phyloP scores from a whole-genome alignment of 2,797 vertebrate genomes.

The Buphagus erythrorhynchus region DNA sequence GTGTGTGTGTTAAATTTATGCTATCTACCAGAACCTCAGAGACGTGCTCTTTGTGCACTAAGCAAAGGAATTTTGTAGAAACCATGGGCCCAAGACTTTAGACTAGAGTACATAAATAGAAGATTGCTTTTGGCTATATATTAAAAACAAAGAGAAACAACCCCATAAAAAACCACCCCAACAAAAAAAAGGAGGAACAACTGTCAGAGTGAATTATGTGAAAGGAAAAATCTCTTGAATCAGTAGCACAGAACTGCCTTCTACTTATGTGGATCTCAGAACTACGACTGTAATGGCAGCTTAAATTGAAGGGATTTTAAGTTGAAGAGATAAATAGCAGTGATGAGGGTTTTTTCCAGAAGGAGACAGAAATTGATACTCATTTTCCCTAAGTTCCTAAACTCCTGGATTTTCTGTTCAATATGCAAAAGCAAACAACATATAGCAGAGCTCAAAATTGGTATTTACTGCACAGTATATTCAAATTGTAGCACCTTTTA shows the following conservation, averaged over 20 bases:
- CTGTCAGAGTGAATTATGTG: neutral
- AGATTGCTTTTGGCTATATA: neutral
- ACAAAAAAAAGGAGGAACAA: neutral
- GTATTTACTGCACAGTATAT: neutral
- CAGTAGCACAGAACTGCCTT: neutral
- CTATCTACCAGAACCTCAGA: neutral
- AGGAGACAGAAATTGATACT: neutral
- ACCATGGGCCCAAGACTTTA: neutral
- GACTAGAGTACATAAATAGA: neutral
- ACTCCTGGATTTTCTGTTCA: neutral
- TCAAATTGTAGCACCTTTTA: neutral
- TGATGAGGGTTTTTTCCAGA: neutral
- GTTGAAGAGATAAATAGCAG: neutral
- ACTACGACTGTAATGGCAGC: neutral
- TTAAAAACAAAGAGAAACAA: neutral
- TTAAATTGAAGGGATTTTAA: neutral
- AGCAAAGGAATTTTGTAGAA: neutral
- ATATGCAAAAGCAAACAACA: neutral
- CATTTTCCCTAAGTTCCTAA: neutral
- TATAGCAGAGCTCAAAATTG: neutral
- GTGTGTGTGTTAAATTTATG: neutral
- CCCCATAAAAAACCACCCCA: neutral
- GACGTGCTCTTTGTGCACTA: neutral
- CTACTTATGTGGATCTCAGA: neutral
- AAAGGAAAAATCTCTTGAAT: neutral